A percentile compares a stretch with the other conserved stretches of the same genome.
phyloP scores from a whole-genome alignment of 2,888 invertebrate species.

The Prenolepis imparis region DNA sequence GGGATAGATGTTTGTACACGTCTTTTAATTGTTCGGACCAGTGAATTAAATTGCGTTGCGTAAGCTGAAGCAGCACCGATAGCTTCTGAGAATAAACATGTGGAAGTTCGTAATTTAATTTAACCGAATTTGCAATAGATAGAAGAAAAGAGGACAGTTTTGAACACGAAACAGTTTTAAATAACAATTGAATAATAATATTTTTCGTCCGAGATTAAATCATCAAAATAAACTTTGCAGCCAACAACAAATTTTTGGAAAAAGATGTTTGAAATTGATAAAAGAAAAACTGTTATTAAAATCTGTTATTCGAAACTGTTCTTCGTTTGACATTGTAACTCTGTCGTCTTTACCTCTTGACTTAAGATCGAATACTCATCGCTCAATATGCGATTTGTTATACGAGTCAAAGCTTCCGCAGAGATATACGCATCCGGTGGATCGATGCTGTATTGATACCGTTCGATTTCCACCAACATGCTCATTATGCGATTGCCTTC shows the following conservation, averaged over 20 bases:
- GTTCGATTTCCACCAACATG: constrained; percentile 88
- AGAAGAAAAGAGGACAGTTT: not conserved
- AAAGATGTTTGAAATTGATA: not conserved
- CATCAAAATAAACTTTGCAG: not conserved
- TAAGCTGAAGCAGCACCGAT: constrained; percentile 84
- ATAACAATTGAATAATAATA: not conserved
- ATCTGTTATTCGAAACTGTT: not conserved
- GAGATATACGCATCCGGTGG: constrained; percentile 87
- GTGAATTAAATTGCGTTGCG: constrained; percentile 84
- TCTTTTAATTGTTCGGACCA: constrained; percentile 83
- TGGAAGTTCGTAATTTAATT: not conserved
- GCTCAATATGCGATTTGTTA: constrained; percentile 90
- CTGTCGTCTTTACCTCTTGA: constrained; percentile 89
- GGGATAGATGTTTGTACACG: constrained; percentile 81
- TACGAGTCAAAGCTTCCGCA: constrained; percentile 88
- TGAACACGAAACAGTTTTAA: not conserved
- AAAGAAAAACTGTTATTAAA: not conserved
- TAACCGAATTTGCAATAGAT: not conserved
- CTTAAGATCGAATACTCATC: constrained; percentile 90
- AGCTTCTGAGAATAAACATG: constrained; percentile 81
- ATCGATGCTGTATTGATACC: constrained; percentile 87
- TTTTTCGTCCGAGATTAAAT: not conserved
- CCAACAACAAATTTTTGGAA: not conserved
- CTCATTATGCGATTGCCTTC: constrained; percentile 89
- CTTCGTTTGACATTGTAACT: constrained; percentile 40